A percentile compares a stretch with the other conserved stretches of the same genome.
These are phyloP conservation scores for Baryphthengus martii DNA, from an alignment of 2,113 vertebrate species.

Conservation along the genomic window DNA sequence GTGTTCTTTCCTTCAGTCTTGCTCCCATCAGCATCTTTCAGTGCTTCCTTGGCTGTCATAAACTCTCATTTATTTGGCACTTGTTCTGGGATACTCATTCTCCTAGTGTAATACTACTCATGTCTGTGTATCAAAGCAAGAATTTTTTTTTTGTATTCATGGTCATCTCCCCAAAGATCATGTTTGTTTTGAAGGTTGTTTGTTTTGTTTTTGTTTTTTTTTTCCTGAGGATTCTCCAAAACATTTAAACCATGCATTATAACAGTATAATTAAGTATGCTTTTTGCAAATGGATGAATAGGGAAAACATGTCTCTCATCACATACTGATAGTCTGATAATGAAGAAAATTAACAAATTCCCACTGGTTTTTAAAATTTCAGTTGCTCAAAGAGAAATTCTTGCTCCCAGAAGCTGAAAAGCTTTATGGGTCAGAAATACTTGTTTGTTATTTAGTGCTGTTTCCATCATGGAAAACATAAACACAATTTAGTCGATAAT, in stretches of 20 bases:
- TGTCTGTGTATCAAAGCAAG: not conserved
- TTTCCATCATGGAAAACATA: not conserved
- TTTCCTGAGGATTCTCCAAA: not conserved
- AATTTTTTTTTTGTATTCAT: not conserved
- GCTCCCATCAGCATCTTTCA: not conserved
- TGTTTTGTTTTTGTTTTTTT: too few species aligned
- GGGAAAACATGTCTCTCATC: not conserved
- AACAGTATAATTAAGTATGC: not conserved
- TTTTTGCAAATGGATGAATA: not conserved
- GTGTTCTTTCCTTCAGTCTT: not conserved
- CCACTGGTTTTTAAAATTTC: not conserved
- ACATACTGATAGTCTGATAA: not conserved
- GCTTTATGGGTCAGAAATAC: not conserved
- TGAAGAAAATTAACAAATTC: not conserved
- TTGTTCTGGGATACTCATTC: not conserved
- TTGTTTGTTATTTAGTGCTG: not conserved
- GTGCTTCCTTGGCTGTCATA: not conserved
- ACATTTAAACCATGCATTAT: not conserved
- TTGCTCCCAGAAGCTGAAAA: not conserved
- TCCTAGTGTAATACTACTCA: not conserved
- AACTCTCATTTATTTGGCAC: not conserved
- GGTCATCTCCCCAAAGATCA: not conserved
- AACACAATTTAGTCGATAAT: not conserved
- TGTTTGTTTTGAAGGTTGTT: not conserved
- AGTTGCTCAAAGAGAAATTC: not conserved